Evolutionary conservation across 2,888 invertebrate genomes (phyloP).

Genomic region (Anagyrus pseudococci): DNA sequence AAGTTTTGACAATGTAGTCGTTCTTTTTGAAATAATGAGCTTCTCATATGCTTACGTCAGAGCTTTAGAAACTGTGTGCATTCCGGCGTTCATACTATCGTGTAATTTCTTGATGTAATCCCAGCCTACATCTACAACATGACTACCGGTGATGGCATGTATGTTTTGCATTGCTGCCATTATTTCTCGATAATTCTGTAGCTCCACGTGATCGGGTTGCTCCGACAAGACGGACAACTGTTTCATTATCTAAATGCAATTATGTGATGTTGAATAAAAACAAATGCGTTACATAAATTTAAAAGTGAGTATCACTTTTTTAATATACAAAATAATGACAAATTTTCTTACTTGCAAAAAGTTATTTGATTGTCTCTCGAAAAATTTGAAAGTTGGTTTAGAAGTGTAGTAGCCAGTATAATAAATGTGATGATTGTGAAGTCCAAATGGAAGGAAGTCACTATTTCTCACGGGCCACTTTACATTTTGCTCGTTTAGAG

Average conservation of each 20-base stretch:
- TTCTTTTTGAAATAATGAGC: background rate
- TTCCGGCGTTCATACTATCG: conserved; percentile 71
- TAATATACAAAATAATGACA: too few relatives aligned
- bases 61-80: conserved; percentile 65
- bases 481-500: conserved; percentile 74
- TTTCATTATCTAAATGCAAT: conserved; percentile 70
- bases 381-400: conserved; percentile 80
- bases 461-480: conserved; percentile 78
- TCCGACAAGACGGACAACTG: conserved; percentile 73
- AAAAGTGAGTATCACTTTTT: too few relatives aligned
- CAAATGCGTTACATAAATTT: background rate
- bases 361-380: conserved; percentile 77
- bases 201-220: conserved; percentile 62
- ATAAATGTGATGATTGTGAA: conserved; percentile 83
- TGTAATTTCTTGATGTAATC: conserved; percentile 85
- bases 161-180: conserved; percentile 93
- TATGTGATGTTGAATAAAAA: background rate
- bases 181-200: conserved; percentile 73
- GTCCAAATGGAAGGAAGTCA: conserved; percentile 94
- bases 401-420: conserved; percentile 92
- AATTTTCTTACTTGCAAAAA: conserved; percentile 79
- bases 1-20: too few relatives aligned
- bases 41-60: conserved; percentile 63
- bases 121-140: conserved; percentile 83
- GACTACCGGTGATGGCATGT: conserved; percentile 89